Conservation (phyloP, 2,113 vertebrate genomes). For the Pogona vitticeps region DNA sequence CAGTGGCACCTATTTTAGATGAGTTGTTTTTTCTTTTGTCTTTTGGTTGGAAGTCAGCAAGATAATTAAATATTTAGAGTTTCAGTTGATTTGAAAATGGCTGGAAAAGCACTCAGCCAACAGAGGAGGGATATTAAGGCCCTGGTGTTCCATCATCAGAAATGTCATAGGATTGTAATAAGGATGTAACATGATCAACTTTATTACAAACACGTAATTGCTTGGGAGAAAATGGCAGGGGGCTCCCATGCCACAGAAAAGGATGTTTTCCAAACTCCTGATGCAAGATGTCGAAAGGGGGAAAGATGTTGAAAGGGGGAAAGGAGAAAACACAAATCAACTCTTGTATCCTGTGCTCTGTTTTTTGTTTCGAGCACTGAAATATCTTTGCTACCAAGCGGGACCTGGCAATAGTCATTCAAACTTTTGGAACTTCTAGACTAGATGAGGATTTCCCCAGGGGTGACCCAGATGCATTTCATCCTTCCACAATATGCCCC, state of each 20-base stretch:
- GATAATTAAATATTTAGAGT: conserved; percentile 66
- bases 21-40: background rate
- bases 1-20: conserved; percentile 17
- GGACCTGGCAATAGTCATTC: background rate
- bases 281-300: background rate
- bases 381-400: background rate
- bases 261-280: conserved; percentile 6
- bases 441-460: background rate
- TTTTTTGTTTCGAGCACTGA: background rate
- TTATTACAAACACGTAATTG: conserved; percentile 63
- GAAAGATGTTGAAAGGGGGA: background rate
- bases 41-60: conserved; percentile 46
- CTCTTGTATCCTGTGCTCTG: background rate
- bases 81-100: conserved; percentile 63
- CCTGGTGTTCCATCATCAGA: conserved; percentile 59
- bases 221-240: conserved; percentile 49
- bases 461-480: too few species aligned
- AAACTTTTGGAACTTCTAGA: background rate
- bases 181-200: conserved; percentile 53
- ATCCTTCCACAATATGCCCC: too few species aligned
- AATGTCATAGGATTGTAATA: conserved; percentile 55
- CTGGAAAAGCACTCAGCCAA: conserved; percentile 61
- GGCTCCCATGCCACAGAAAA: conserved; percentile 19
- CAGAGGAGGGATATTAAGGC: conserved; percentile 45
- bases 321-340: background rate